A percentile compares a stretch with the other conserved stretches of the same genome.
phyloP scores from a whole-genome alignment of 2,888 invertebrate species.

The Polydrusus cervinus region DNA sequence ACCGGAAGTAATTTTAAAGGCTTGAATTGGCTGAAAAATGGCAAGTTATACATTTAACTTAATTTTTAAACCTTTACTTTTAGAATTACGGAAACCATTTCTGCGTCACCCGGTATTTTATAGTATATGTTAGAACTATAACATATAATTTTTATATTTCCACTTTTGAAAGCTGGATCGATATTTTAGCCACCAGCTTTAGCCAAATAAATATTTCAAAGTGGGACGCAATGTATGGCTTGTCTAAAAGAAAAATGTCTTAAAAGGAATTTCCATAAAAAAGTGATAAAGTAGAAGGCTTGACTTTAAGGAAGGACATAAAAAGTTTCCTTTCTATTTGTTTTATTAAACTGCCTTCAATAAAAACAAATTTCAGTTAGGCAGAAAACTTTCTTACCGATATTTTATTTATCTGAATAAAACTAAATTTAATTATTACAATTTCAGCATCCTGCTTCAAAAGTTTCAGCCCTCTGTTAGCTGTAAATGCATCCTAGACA shows the following conservation, averaged over 20 bases:
- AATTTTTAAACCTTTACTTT: too few relatives aligned
- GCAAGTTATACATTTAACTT: too few relatives aligned
- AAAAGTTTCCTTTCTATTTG: not conserved
- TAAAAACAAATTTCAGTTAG: not conserved
- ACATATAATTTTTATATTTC: not conserved
- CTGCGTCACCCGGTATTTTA: too few relatives aligned
- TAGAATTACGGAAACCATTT: too few relatives aligned
- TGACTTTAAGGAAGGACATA: not conserved
- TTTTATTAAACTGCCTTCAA: not conserved
- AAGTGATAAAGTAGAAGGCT: not conserved
- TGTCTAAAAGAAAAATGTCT: slow-evolving; percentile 3
- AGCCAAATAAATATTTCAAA: slow-evolving; percentile 8
- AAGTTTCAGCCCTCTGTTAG: not conserved
- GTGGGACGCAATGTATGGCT: not conserved
- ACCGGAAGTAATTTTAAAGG: too few relatives aligned
- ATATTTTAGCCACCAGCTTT: not conserved
- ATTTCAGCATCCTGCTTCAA: not conserved
- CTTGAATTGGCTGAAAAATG: too few relatives aligned
- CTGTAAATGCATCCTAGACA: slow-evolving; percentile 8
- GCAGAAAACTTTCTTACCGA: not conserved
- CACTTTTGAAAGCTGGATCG: not conserved
- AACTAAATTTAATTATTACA: not conserved
- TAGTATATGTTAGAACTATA: too few relatives aligned
- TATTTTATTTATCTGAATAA: not conserved
- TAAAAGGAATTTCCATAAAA: slow-evolving; percentile 10